Percentiles rank a stretch among this genome's conserved stretches.
Evolutionary conservation across 92 coral and sea anemone genomes (phyloP).

Genomic region (Muricea muricata): DNA sequence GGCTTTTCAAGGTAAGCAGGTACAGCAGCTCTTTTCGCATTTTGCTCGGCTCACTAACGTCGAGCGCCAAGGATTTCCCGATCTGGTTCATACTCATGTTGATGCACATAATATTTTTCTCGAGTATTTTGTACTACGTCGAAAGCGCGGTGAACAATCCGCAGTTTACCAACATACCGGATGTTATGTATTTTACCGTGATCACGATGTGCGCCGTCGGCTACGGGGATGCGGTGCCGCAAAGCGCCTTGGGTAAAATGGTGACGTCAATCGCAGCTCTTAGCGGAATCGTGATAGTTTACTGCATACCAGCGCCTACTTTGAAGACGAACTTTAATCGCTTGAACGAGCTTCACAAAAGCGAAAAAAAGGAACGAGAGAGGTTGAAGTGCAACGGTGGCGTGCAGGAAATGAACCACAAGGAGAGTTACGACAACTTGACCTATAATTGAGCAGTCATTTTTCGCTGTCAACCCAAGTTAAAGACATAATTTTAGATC

Average conservation of each 20-base stretch:
- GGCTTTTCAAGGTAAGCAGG: constrained; percentile 81
- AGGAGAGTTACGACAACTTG: neutral
- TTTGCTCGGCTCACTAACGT: constrained; percentile 65
- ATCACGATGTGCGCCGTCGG: constrained; percentile 95
- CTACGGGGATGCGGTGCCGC: constrained; percentile 87
- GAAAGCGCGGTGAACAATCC: constrained; percentile 70
- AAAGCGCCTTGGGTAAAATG: constrained; percentile 73
- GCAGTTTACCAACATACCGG: constrained; percentile 76
- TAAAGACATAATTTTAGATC: neutral
- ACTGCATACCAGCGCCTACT: constrained; percentile 94
- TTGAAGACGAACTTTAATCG: constrained; percentile 83
- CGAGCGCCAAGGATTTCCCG: constrained; percentile 75
- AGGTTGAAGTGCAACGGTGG: neutral
- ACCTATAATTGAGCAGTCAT: neutral
- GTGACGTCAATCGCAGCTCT: constrained; percentile 85
- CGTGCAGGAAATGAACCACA: neutral
- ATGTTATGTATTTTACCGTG: constrained; percentile 87
- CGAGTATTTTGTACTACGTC: constrained; percentile 71
- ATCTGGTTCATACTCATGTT: constrained; percentile 74
- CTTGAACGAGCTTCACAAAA: constrained; percentile 47
- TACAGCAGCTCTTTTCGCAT: constrained; percentile 75
- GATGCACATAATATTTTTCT: constrained; percentile 77
- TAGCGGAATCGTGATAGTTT: constrained; percentile 75
- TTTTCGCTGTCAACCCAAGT: neutral
- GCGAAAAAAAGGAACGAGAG: constrained; percentile 36